phyloP scores from a whole-genome alignment of 1,140 invertebrate species.

The Apis laboriosa region DNA sequence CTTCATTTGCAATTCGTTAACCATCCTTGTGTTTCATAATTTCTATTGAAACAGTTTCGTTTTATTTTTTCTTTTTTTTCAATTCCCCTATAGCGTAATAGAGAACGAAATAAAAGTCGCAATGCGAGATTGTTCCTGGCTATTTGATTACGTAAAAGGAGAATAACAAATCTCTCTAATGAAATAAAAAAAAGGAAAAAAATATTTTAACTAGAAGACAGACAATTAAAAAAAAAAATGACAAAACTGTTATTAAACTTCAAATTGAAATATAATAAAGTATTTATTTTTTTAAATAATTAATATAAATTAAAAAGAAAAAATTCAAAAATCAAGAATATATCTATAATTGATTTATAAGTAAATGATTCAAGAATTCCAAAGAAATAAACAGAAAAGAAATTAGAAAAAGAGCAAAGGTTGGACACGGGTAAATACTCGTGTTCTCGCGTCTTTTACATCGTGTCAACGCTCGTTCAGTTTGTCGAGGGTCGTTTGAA shows the following conservation, averaged over 20 bases:
- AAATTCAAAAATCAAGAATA: neutral
- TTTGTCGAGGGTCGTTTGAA: conserved; percentile 60
- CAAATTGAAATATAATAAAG: neutral
- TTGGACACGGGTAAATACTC: conserved; percentile 64
- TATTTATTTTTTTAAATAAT: neutral
- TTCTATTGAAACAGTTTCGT: no score
- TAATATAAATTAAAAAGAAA: neutral
- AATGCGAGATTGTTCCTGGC: neutral
- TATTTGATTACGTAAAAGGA: neutral
- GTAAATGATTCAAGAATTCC: no score
- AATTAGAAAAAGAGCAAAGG: neutral
- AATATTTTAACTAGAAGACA: neutral
- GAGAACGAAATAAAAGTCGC: neutral
- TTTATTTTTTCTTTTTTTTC: neutral
- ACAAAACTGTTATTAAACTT: neutral
- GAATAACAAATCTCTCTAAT: neutral
- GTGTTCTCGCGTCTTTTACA: conserved; percentile 57
- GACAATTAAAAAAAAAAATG: neutral
- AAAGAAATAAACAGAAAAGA: neutral
- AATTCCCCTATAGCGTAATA: neutral
- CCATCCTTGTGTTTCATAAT: no score
- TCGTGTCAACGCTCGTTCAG: conserved; percentile 35
- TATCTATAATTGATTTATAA: no score
- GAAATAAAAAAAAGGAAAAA: neutral
- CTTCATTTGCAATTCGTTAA: no score